phyloP scores from a whole-genome alignment of 2,113 vertebrate species.

The Oreochromis aureus region DNA sequence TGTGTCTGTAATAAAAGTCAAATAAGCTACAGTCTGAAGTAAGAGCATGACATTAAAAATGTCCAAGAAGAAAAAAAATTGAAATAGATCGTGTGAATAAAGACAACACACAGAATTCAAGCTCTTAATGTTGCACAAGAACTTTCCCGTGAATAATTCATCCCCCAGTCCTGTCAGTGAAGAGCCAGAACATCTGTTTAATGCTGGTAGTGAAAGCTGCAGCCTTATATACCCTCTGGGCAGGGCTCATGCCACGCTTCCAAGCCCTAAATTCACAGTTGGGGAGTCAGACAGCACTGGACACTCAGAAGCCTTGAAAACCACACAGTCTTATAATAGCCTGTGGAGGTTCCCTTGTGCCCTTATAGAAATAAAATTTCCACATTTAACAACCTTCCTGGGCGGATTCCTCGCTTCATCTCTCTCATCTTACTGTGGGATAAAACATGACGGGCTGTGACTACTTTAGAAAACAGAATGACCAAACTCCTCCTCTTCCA shows the following conservation, averaged over 20 bases:
- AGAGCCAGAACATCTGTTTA: constrained; percentile 60
- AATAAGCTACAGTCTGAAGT: background rate
- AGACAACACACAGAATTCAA: background rate
- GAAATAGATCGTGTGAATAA: background rate
- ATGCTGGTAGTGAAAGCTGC: constrained; percentile 39
- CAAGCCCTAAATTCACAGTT: constrained; percentile 63
- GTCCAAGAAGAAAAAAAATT: background rate
- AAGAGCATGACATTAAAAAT: background rate
- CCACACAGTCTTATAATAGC: constrained; percentile 58
- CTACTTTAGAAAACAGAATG: constrained; percentile 28
- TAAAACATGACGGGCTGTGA: constrained; percentile 19
- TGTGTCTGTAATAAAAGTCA: background rate
- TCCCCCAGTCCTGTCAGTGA: constrained; percentile 6
- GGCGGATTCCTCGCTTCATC: constrained; percentile 36
- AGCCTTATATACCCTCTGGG: constrained; percentile 52
- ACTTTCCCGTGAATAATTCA: constrained; percentile 28
- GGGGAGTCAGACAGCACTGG: constrained; percentile 47
- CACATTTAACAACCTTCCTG: constrained; percentile 54
- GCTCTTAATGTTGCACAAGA: background rate
- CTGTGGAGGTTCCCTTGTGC: constrained; percentile 54
- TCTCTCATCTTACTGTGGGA: constrained; percentile 35
- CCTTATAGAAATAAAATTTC: constrained; percentile 61
- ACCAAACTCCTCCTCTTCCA: constrained; percentile 26
- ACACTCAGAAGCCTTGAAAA: constrained; percentile 45
- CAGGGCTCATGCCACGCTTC: constrained; percentile 53